Base-by-base conservation (phyloP, 2,888 invertebrate genomes). In the Petrolisthes manimaculis region DNA sequence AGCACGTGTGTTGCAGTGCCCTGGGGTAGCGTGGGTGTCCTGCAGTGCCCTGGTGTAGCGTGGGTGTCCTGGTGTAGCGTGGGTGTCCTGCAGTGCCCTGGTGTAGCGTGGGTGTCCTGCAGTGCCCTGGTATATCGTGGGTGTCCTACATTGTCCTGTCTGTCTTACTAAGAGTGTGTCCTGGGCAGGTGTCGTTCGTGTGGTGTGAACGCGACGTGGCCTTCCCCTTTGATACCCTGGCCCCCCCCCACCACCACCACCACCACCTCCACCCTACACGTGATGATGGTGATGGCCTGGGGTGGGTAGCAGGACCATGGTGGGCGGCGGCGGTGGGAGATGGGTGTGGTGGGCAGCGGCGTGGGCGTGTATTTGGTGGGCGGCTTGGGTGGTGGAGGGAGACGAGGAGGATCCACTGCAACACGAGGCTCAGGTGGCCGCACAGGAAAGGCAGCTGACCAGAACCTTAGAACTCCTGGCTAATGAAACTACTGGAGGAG, bases 321-420 rank as follows among this genome's bases (percentile, higher is more conserved):
- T 71, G 71, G 71, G 71, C 21, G 71, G 71, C 6, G 18, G 55
- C 12, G 80, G 80, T 24, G 51, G 55, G 61, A 2, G 67, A 55
- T 75, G 81, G 81, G 74, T 75, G 86, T 82, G 74, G 74, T 74
- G 75, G 86, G 81, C 55, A 75, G 24, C 51, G 81, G 75, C 75
- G 21, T 82, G 81, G 61, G 86, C 71, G 86, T 75, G 74, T 53
- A 21, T 86, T 21, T 82, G 67, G 74, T 56, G 80, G 54, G n/a
- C 56, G 51, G 55, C 69, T 53, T 21, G 81, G 56, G 87, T 56
- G 69, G 82, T 67, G 8, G 53, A 55, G 61, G 86, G 67, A n/a
- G 89, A 89, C 83, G 89, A 89, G 80, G 89, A 89, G 83, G 89
- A 89, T 82, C 89, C 89, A 2, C 78, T 89, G 55, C 87, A 89